Percentiles rank a stretch among this genome's conserved stretches.
phyloP scores from a whole-genome alignment of 2,113 vertebrate genomes.

The Vulpes ferrilata region DNA sequence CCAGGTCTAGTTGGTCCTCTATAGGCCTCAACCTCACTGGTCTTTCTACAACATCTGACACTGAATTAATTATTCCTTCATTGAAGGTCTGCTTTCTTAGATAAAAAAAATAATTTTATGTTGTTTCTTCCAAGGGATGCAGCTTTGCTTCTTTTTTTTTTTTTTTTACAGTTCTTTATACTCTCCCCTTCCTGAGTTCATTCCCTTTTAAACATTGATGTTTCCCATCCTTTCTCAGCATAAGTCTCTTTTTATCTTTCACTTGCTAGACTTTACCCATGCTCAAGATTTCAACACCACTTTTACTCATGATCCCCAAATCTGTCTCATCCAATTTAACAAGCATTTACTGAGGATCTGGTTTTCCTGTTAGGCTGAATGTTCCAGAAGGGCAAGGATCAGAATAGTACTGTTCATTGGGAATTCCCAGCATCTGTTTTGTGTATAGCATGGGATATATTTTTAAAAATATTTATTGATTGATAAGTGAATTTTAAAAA shows the following conservation, averaged over 20 bases:
- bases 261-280: not conserved
- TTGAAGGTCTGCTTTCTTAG: not conserved
- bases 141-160: not conserved
- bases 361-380: not conserved
- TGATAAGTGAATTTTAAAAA: not conserved
- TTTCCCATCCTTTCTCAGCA: not conserved
- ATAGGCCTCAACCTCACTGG: not conserved
- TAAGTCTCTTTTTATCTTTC: not conserved
- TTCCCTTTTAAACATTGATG: not conserved
- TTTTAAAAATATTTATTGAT: not conserved
- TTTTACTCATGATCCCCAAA: not conserved
- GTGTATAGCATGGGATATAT: not conserved
- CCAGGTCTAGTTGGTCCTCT: not conserved
- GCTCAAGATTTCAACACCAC: not conserved
- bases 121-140: not conserved
- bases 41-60: not conserved
- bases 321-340: not conserved
- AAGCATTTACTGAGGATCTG: not conserved
- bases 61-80: not conserved
- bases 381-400: not conserved
- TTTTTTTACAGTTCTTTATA: not conserved
- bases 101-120: slow-evolving; percentile 17
- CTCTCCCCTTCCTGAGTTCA: not conserved
- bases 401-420: not conserved
- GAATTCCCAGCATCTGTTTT: not conserved